Evolutionary conservation across 2,797 vertebrate genomes (phyloP).

Genomic region (Phalanger gymnotis): DNA sequence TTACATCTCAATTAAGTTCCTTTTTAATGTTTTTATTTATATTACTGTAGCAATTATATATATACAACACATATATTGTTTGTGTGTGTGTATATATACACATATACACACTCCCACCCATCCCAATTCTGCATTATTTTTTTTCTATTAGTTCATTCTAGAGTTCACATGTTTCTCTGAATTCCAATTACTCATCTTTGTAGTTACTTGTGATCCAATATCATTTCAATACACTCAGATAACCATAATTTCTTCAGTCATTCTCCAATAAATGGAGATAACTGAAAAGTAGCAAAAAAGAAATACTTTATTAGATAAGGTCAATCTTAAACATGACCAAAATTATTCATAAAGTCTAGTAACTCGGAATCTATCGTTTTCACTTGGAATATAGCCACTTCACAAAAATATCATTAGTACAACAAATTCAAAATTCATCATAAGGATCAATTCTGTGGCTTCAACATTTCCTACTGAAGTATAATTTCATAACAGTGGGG

Average conservation of each 20-base stretch:
- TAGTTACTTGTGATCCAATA: background rate
- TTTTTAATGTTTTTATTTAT: background rate
- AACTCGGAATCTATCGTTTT: background rate
- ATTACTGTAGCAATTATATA: background rate
- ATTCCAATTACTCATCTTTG: background rate
- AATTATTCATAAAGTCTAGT: background rate
- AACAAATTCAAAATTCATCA: background rate
- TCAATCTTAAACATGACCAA: background rate
- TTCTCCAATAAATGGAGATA: background rate
- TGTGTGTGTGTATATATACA: background rate
- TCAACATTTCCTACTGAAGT: background rate
- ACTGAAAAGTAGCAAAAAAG: conserved; percentile 9
- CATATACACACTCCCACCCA: background rate
- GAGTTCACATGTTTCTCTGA: background rate
- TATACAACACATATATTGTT: background rate
- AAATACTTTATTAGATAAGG: background rate
- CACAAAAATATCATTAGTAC: too few relatives aligned
- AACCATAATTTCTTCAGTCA: background rate
- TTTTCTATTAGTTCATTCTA: background rate
- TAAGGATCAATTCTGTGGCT: background rate
- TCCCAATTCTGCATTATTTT: background rate
- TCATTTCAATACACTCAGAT: background rate
- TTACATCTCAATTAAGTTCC: background rate
- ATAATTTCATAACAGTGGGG: background rate
- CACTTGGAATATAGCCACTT: background rate